Evolutionary conservation across 2,797 vertebrate genomes (phyloP), one percentile per base, ranked within the genome.

Genomic region (Amblyraja radiata): DNA sequence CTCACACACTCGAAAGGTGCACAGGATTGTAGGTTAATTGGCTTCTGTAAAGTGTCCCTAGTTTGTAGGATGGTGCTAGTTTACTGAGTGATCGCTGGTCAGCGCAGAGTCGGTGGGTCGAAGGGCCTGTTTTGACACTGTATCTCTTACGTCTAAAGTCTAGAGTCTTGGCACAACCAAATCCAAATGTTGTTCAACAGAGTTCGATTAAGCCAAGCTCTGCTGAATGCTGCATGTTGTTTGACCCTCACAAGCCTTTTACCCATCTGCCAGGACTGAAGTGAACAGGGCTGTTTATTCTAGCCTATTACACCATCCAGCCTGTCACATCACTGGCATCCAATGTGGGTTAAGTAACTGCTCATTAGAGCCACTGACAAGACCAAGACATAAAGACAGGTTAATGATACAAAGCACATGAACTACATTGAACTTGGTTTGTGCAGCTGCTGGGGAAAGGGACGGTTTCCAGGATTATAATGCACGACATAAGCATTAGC

Each of bases 311-410:
- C 83, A 86, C 25, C 54, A 81, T 13, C 54, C 28, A 58, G 54
- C 32, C 83, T n/a, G 10, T n/a, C 58, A n/a, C 14, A 28, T 86
- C 25, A 86, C 28, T 61, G 61, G 4, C 58, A 86, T 63, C 11
- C 61, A 63, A 63, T 28, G 25, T 63, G 54, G 13, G 14, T 86
- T 86, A 86, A 86, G 13, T 54, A 86, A 32, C 28, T 11, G 58
- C 83, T 63, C 28, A 25, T 86, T 86, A 81, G 58, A 86, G 83
- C n/a, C 58, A 63, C 83, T n/a, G 54, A 61, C 61, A 86, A 86
- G 23, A 86, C 10, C 28, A 28, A 68, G 36, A 88, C 61, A 73
- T 23, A 21, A 88, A 65, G n/a, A 32, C n/a, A 88, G 28, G 84
- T 65, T 65, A 65, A 68, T 88, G 84, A 88, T 68, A 65, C n/a